Evolutionary conservation across 53 echinoderm and acorn worm genomes (phyloP).

Genomic region (Henricia sp.): DNA sequence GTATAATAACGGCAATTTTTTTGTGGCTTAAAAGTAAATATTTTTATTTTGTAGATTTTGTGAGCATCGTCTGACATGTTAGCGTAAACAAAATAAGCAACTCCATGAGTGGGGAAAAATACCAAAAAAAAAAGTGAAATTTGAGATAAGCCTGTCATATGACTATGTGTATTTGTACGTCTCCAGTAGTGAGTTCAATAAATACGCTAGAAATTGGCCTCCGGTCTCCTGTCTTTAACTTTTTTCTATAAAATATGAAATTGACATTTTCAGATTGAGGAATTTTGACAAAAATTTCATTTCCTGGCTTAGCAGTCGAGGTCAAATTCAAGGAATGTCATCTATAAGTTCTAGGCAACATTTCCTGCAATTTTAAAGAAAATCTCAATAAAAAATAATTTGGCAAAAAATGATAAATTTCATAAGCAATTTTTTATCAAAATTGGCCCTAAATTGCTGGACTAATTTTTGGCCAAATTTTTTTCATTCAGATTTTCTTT

Average conservation of each 20-base stretch:
- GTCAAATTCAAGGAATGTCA: no score
- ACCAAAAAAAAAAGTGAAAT: neutral
- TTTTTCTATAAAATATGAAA: neutral
- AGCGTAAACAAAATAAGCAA: constrained; percentile 40
- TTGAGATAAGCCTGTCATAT: constrained; percentile 10
- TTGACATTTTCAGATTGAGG: no score
- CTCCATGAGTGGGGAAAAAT: constrained; percentile 25
- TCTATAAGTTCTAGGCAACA: no score
- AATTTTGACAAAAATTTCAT: no score
- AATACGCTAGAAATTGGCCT: constrained; percentile 57
- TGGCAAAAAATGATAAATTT: no score
- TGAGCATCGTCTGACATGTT: constrained; percentile 49
- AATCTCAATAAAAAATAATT: no score
- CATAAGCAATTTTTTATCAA: no score
- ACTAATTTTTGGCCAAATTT: no score
- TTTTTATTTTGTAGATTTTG: constrained; percentile 64
- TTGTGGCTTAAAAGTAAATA: constrained; percentile 52
- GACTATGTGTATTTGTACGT: constrained; percentile 47
- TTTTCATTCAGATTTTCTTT: no score
- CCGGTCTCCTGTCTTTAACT: neutral
- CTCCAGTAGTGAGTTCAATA: constrained; percentile 58
- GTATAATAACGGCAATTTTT: constrained; percentile 57
- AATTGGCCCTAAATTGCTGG: no score
- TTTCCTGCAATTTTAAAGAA: no score
- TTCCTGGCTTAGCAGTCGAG: no score